These are phyloP conservation scores for Anniella stebbinsi DNA, from an alignment of 2,797 vertebrate genomes.

Conservation along the genomic window DNA sequence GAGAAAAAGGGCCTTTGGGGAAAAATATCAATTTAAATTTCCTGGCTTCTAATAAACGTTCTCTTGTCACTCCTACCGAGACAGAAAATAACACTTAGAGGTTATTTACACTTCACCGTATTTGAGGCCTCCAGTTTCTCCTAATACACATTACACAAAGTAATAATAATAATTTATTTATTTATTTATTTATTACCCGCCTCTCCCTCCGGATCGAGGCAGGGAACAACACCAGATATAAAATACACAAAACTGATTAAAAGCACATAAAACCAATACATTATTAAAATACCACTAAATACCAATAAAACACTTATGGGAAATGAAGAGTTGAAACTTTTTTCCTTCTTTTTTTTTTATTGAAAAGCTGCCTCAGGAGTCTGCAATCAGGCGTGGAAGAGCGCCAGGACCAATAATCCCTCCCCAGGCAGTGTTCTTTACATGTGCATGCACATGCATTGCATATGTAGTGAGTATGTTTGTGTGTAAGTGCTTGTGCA, in stretches of 20 bases:
- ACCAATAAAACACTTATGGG: no score
- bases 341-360: neutral
- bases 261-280: no score
- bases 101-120: neutral
- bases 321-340: neutral
- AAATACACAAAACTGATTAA: no score
- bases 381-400: neutral
- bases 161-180: no score
- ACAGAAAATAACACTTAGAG: neutral
- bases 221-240: no score
- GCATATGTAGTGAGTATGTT: no score
- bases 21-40: constrained; percentile 3
- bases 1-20: neutral
- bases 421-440: neutral
- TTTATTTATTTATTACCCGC: no score
- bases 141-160: neutral
- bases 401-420: neutral
- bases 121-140: neutral
- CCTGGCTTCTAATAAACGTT: constrained; percentile 5
- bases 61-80: neutral
- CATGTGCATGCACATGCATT: no score
- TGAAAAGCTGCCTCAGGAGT: neutral
- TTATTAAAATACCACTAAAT: no score
- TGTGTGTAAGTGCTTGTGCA: no score
- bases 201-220: no score